A percentile compares a stretch with the other conserved stretches of the same genome.
phyloP scores from a whole-genome alignment of 2,113 vertebrate species.

The Cavia porcellus region DNA sequence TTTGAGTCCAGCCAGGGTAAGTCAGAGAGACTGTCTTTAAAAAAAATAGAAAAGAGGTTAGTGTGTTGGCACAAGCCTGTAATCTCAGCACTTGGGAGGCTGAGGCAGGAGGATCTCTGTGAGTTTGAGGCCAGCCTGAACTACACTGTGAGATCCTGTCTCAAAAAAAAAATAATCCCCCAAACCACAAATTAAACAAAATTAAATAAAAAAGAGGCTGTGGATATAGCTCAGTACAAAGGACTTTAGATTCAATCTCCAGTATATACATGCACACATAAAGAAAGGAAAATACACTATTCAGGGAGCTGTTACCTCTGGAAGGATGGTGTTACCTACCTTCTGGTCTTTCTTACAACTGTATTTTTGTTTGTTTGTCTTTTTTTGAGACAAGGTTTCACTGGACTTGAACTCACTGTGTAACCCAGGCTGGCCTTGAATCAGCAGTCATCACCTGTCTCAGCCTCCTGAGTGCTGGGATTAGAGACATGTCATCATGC shows the following conservation, averaged over 20 bases:
- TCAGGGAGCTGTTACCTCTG: neutral
- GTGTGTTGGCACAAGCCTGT: too few relatives aligned
- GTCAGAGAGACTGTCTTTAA: neutral
- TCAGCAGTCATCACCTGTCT: neutral
- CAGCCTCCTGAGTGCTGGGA: neutral
- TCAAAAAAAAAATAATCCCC: neutral
- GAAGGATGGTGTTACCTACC: neutral
- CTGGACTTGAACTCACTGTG: neutral
- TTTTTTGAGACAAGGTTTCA: neutral
- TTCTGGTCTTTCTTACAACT: neutral
- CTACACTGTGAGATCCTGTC: neutral
- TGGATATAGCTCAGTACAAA: neutral
- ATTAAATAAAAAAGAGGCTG: neutral
- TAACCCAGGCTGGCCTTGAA: neutral
- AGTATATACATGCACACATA: neutral
- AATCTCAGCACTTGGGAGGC: too few relatives aligned
- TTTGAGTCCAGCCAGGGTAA: neutral
- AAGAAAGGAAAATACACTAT: neutral
- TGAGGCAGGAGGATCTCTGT: too few relatives aligned
- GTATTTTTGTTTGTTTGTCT: neutral
- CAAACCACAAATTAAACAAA: neutral
- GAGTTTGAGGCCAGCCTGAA: too few relatives aligned
- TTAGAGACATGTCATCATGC: neutral
- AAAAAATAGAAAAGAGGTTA: neutral
- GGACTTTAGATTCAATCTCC: neutral